Evolutionary conservation across 2,797 vertebrate genomes (phyloP).

Genomic region (Muscicapa comitata): DNA sequence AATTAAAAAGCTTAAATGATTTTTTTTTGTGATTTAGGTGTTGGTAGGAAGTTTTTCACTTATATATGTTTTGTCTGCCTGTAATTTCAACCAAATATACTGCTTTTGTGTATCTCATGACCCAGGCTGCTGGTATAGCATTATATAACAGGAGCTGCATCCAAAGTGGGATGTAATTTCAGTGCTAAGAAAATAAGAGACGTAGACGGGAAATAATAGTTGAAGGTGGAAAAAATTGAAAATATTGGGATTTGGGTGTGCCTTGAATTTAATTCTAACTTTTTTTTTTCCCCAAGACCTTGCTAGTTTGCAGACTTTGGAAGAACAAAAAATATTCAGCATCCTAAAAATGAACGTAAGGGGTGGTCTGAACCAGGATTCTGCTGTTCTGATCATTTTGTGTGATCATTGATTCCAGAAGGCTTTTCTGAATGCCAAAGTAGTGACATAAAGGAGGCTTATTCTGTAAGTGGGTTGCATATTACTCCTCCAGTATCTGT

Average conservation of each 20-base stretch:
- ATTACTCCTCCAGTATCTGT: background rate
- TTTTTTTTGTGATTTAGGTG: background rate
- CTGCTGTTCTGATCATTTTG: background rate
- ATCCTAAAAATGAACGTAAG: background rate
- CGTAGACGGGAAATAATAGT: background rate
- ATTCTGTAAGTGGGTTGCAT: background rate
- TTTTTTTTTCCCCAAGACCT: background rate
- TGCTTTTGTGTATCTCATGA: background rate
- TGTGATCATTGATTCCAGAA: background rate
- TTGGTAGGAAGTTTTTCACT: background rate
- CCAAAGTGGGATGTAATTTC: background rate
- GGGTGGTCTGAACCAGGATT: background rate
- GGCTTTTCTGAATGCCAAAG: background rate
- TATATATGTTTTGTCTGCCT: background rate
- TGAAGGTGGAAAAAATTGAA: background rate
- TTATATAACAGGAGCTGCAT: background rate
- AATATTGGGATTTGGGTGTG: accelerated
- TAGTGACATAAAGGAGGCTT: background rate
- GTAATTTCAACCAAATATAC: background rate
- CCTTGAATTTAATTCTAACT: background rate
- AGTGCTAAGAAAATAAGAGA: background rate
- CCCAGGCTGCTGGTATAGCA: background rate
- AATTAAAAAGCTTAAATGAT: background rate
- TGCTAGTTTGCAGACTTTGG: background rate
- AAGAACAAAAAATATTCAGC: background rate